A percentile compares a stretch with the other conserved stretches of the same genome.
phyloP scores from a whole-genome alignment of 2,888 invertebrate species.

The Agrotis puta region DNA sequence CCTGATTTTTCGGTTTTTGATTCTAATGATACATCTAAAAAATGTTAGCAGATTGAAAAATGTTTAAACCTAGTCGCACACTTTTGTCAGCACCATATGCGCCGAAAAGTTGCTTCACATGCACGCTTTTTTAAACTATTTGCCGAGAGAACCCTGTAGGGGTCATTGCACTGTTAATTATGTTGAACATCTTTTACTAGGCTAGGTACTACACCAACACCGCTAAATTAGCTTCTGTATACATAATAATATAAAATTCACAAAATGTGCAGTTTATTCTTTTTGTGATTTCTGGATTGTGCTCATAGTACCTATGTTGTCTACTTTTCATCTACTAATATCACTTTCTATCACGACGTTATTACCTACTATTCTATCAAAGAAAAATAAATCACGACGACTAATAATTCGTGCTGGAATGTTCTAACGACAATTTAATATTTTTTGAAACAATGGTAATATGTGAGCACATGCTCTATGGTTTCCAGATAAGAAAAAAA shows the following conservation, averaged over 20 bases:
- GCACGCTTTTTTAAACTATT: no score
- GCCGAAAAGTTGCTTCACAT: no score
- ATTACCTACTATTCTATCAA: constrained; percentile 22
- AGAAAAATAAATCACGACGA: constrained; percentile 30
- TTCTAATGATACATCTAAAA: not conserved
- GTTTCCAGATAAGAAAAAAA: constrained; percentile 8
- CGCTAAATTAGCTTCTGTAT: no score
- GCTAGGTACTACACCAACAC: no score
- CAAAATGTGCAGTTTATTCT: not conserved
- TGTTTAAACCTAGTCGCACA: no score
- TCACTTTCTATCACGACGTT: constrained; percentile 19
- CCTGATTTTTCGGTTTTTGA: not conserved
- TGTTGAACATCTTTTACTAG: not conserved
- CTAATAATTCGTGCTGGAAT: constrained; percentile 14
- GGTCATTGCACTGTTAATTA: not conserved
- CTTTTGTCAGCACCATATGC: no score
- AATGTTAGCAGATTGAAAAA: not conserved
- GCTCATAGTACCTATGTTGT: not conserved
- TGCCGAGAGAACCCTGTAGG: no score
- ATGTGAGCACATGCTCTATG: not conserved
- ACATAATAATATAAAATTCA: no score
- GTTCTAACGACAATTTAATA: constrained; percentile 50
- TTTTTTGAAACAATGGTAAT: constrained; percentile 8
- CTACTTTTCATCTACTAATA: not conserved
- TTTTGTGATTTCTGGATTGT: not conserved